These are phyloP conservation scores for Caenorhabditis afra DNA, from an alignment of 2,888 invertebrate species.

Conservation along the genomic window DNA sequence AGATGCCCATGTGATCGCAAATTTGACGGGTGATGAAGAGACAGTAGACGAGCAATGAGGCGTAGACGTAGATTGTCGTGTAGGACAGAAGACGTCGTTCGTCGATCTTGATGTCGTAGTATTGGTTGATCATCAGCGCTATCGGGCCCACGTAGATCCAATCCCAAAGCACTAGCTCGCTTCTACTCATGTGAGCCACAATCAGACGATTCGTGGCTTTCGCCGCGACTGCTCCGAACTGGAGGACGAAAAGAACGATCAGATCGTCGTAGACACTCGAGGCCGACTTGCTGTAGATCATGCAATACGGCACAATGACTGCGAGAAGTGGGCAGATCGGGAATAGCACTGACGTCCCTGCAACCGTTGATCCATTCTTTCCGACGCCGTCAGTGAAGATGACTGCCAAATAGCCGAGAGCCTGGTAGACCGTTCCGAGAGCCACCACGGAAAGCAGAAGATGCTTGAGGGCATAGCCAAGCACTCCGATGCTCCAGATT, in stretches of 20 bases:
- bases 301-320: constrained; percentile 92
- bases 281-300: constrained; percentile 91
- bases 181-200: constrained; percentile 99
- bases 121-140: constrained; percentile 95
- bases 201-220: constrained; percentile 93
- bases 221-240: constrained; percentile 93
- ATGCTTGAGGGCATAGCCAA: constrained; percentile 72
- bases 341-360: constrained; percentile 87
- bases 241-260: constrained; percentile 92
- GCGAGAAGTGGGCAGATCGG: constrained; percentile 94
- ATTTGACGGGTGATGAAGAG: constrained; percentile 81
- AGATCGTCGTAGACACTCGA: constrained; percentile 85
- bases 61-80: constrained; percentile 80
- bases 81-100: constrained; percentile 55
- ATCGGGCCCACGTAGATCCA: constrained; percentile 93
- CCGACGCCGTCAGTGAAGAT: constrained; percentile 90
- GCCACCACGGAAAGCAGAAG: constrained; percentile 74
- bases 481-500: constrained; percentile 86
- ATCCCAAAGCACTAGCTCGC: constrained; percentile 97
- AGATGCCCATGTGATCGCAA: constrained; percentile 82
- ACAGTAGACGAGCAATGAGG: constrained; percentile 81
- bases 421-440: constrained; percentile 71
- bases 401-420: constrained; percentile 78
- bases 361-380: constrained; percentile 93
- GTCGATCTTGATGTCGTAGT: constrained; percentile 64